Evolutionary conservation across 2,113 vertebrate species (phyloP).

Genomic region (Grantiella picta): DNA sequence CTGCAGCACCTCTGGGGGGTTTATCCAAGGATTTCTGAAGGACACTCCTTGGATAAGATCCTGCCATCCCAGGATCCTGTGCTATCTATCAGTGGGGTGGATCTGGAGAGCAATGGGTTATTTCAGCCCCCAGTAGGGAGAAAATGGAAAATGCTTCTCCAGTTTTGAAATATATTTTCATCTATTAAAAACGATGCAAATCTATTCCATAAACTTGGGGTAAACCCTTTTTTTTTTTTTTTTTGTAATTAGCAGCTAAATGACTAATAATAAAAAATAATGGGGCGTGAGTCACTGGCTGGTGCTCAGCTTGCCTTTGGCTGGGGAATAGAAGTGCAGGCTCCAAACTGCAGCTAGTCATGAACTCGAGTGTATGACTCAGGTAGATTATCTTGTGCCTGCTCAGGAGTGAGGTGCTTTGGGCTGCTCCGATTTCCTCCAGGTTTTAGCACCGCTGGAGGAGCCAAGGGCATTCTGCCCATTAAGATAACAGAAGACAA

Average conservation of each 20-base stretch:
- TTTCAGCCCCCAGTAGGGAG: background rate
- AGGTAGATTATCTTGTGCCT: background rate
- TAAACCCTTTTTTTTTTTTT: background rate
- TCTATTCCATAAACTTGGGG: background rate
- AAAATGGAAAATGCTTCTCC: background rate
- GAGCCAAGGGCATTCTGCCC: background rate
- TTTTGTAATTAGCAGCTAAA: background rate
- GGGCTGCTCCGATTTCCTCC: background rate
- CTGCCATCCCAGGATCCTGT: accelerated
- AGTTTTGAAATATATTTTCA: background rate
- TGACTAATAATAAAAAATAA: background rate
- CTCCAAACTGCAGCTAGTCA: background rate
- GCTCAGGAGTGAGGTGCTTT: background rate
- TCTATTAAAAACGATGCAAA: background rate
- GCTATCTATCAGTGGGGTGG: background rate
- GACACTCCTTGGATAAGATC: background rate
- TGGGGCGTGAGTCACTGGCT: background rate
- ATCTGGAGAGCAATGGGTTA: background rate
- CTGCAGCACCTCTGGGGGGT: background rate
- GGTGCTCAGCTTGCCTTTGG: background rate
- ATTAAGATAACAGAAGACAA: constrained; percentile 2
- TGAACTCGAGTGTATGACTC: background rate
- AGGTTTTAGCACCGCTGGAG: background rate
- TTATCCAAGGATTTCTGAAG: background rate
- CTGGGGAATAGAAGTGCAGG: background rate